phyloP scores from a whole-genome alignment of 2,888 invertebrate genomes.

The Hydrotaea cyrtoneurina region DNA sequence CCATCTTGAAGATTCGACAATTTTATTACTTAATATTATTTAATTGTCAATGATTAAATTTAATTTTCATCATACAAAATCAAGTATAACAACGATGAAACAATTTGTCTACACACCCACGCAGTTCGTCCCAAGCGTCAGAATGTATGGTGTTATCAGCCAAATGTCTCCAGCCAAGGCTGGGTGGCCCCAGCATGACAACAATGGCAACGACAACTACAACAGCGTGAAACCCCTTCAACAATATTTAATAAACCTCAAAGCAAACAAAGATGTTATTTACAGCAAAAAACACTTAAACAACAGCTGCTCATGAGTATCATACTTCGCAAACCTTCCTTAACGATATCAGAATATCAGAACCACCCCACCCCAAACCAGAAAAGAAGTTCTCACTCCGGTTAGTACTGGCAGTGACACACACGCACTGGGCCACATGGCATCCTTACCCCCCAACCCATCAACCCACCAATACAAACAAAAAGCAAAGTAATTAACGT shows the following conservation, averaged over 20 bases:
- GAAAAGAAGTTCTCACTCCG: background rate
- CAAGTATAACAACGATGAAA: conserved; percentile 30
- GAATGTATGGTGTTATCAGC: background rate
- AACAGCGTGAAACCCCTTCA: conserved; percentile 24
- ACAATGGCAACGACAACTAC: background rate
- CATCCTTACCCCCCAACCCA: too few relatives aligned
- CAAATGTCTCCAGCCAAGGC: background rate
- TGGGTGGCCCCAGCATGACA: background rate
- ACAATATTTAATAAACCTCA: conserved; percentile 65
- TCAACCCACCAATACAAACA: conserved; percentile 34
- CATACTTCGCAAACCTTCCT: conserved; percentile 2
- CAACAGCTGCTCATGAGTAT: conserved; percentile 57
- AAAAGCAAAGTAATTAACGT: conserved; percentile 66
- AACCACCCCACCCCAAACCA: background rate
- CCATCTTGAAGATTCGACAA: background rate
- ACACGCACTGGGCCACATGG: background rate
- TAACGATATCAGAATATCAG: background rate
- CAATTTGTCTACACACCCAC: conserved; percentile 34
- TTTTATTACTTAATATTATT: conserved; percentile 33
- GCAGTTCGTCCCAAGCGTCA: background rate
- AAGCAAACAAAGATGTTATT: conserved; percentile 55
- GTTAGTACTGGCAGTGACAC: conserved; percentile 21
- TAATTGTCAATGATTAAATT: conserved; percentile 53
- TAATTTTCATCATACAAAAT: conserved; percentile 46
- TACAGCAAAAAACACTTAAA: conserved; percentile 66